Evolutionary conservation across 2,888 invertebrate genomes (phyloP).

Genomic region (Pollenia angustigena): DNA sequence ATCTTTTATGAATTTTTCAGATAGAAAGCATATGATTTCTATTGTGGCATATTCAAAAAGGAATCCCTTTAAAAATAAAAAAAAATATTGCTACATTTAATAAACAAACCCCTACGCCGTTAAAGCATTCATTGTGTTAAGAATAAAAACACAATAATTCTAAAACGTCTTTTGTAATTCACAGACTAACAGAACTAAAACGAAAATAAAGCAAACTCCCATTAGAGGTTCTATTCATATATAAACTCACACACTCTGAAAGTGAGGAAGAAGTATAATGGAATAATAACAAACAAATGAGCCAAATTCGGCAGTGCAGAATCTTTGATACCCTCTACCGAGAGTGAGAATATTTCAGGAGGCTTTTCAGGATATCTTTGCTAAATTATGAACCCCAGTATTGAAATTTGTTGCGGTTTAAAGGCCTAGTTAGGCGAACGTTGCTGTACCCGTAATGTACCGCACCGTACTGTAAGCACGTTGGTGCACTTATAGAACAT

Average conservation of each 20-base stretch:
- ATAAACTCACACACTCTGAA: background rate
- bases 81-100: background rate
- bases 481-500: too few relatives aligned
- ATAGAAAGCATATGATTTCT: background rate
- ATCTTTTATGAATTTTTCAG: too few relatives aligned
- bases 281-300: conserved; percentile 10
- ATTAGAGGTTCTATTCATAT: conserved; percentile 56
- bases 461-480: too few relatives aligned
- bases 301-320: too few relatives aligned
- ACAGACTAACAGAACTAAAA: conserved; percentile 2
- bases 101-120: background rate
- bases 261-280: background rate
- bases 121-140: background rate
- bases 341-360: too few relatives aligned
- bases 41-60: background rate
- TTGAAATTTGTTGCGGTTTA: too few relatives aligned
- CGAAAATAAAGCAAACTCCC: conserved; percentile 53
- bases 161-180: conserved; percentile 15
- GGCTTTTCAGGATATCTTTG: too few relatives aligned
- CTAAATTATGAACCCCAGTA: too few relatives aligned
- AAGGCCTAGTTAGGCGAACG: too few relatives aligned
- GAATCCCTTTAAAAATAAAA: background rate
- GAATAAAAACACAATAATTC: background rate
- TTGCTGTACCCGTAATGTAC: too few relatives aligned
- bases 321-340: too few relatives aligned